Conservation (phyloP, 2,113 vertebrate genomes). For the Peromyscus maniculatus region DNA sequence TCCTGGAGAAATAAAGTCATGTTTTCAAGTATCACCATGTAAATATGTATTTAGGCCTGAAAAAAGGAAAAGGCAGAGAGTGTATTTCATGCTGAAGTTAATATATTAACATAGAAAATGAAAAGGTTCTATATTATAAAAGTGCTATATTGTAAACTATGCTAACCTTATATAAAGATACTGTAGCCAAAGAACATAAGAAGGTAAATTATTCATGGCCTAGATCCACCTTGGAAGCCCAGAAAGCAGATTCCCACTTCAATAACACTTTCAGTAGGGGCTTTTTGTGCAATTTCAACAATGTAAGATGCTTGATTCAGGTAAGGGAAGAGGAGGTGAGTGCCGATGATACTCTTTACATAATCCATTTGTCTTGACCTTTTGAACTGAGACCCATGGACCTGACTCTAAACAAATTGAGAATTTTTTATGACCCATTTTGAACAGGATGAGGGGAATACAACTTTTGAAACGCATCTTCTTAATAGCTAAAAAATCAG, state of each 20-base stretch:
- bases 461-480: conserved; percentile 57
- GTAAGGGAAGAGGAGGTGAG: conserved; percentile 33
- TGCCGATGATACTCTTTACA: conserved; percentile 43
- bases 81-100: conserved; percentile 1
- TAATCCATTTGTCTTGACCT: conserved; percentile 49
- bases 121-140: conserved; percentile 73
- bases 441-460: background rate
- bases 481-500: conserved; percentile 59
- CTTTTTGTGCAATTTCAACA: conserved; percentile 64
- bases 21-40: conserved; percentile 86
- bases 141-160: conserved; percentile 61
- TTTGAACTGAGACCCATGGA: conserved; percentile 42
- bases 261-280: conserved; percentile 37
- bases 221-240: conserved; percentile 71
- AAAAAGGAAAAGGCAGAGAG: conserved; percentile 52
- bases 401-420: conserved; percentile 45
- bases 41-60: conserved; percentile 86
- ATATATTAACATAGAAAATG: conserved; percentile 65
- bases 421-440: conserved; percentile 43
- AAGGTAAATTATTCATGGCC: conserved; percentile 70
- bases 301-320: conserved; percentile 57
- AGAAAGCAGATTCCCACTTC: background rate
- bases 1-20: conserved; percentile 89
- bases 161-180: conserved; percentile 72
- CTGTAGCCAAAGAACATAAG: conserved; percentile 66